Base-by-base conservation (phyloP, 1,140 invertebrate species). In the Bombus haemorrhoidalis region DNA sequence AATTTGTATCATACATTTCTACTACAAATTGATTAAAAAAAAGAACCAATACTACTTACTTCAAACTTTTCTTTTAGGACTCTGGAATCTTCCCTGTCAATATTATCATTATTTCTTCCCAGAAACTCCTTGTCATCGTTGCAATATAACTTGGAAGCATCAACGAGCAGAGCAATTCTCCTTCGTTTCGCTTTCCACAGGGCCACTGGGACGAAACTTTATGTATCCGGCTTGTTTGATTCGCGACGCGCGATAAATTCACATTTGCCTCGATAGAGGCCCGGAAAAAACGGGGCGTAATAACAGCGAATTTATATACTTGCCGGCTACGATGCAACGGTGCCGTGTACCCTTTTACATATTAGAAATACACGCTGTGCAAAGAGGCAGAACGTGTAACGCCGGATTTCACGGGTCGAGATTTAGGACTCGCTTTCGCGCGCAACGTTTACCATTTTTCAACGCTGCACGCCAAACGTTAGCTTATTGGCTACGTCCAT, bases 201-300 rank as follows among this genome's bases (percentile, higher is more conserved):
- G 32, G 25, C 43, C 69, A 12, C 3, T n/a, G 28, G 18, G 34
- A 57, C 28, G 28, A 57, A 79, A 79, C 59, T 84, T 84, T 79
- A 84, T 71, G n/a, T 57, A 62, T 15, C 18, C 47, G 6, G n/a
- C 47, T 62, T 76, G 83, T 84, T 84, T 71, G 75, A 79, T 79
- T 79, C 75, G 83, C 75, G 76, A 79, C 75, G 43, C 74, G 39
- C 53, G 75, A 84, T 84, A 84, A 84, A 84, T 84, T 84, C 66
- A 39, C n/a, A 84, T 84, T 72, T 43, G 28, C 53, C 39, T n/a
- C 5, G 47, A 79, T 71, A 47, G 37, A 78, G 43, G 43, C n/a
- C 18, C 64, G 8, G 22, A 25, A 32, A 57, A 62, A 79, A 68
- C 18, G 62, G 18, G 8, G 37, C 66, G 75, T 79, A 79, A 79